Evolutionary conservation across 2,113 vertebrate genomes (phyloP), one percentile per base, ranked within the genome.

Genomic region (Tylochromis polylepis): DNA sequence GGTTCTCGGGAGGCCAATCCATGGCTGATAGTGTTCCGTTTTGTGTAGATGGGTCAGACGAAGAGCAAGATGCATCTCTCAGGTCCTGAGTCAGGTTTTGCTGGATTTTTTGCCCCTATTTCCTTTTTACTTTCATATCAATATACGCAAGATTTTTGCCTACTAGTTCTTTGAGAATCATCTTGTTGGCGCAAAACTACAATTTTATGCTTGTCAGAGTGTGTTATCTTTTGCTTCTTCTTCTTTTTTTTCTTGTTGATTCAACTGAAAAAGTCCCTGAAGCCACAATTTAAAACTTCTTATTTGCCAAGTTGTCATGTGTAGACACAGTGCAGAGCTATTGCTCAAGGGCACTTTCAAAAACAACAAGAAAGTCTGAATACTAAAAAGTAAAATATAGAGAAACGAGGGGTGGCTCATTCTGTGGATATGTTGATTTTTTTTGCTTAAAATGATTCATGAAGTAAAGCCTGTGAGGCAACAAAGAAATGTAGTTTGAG

Each of bases 141-240:
- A 36, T 20, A 36, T 62, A 62, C 36, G 0, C 16, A 34, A 36
- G 3, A 36, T 11, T n/a, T 36, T 0, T 62, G 34, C 3, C 59
- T 34, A 36, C 10, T 62, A 36, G 10, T 31, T 62, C 31, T 62
- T 18, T 36, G 59, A 36, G 59, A 62, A 62, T 62, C 18, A 36
- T 36, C 0, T 12, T 65, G 18, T 65, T 65, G 16, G 60, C 20
- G 31, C 5, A 65, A 65, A n/a, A 65, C 29, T n/a, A 36, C 31
- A 36, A 10, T 65, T 36, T 36, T 65, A 36, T 65, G 18, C 60
- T 36, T 65, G 18, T 65, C 3, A 60, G 58, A 20, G 58, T 29
- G 31, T 60, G 58, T 60, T 60, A 60, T 62, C 29, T 20, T 34
- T 34, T 34, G 31, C 31, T 2, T 29, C 15, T 20, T 60, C 59